phyloP scores from a whole-genome alignment of 2,797 vertebrate species.

The Zalophus californianus region DNA sequence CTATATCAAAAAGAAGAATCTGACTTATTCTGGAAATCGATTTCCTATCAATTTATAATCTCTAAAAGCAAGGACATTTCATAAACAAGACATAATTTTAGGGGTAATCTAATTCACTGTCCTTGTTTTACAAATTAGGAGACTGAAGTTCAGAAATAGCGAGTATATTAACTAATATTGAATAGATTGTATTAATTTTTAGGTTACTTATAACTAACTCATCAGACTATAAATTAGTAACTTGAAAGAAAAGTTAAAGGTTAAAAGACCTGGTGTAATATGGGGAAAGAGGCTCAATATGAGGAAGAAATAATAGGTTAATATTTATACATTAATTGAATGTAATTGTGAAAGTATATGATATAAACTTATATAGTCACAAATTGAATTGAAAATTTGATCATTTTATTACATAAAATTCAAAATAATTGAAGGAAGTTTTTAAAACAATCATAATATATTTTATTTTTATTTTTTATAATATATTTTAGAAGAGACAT shows the following conservation, averaged over 20 bases:
- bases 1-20: neutral
- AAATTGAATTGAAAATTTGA: neutral
- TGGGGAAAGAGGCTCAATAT: neutral
- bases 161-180: neutral
- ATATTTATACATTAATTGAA: neutral
- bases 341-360: neutral
- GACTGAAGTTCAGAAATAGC: neutral
- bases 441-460: neutral
- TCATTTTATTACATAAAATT: neutral
- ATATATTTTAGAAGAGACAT: neutral
- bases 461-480: neutral
- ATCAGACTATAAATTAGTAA: neutral
- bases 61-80: neutral
- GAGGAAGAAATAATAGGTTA: neutral
- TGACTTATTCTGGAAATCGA: neutral
- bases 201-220: neutral
- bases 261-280: neutral
- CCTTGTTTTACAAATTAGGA: neutral
- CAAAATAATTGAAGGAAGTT: neutral
- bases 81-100: neutral
- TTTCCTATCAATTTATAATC: neutral
- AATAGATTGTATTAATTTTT: neutral
- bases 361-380: neutral
- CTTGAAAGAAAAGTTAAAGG: neutral
- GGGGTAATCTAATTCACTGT: neutral